Evolutionary conservation across 1,140 invertebrate genomes (phyloP), one percentile per base, ranked within the genome.

Genomic region (Anastatus disparis): DNA sequence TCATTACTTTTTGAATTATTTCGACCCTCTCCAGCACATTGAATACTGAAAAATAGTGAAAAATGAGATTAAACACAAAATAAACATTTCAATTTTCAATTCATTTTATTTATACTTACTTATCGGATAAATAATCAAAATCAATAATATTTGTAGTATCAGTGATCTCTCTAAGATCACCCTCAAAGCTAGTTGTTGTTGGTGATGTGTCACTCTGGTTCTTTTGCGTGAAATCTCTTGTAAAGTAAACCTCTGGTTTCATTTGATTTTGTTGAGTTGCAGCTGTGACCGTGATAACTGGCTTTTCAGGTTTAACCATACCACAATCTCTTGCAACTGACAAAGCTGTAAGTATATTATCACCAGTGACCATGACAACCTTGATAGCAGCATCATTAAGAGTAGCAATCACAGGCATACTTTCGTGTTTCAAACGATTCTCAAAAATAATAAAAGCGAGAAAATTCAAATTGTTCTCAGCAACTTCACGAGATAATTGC

Each of bases 341-440:
- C 70, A 97, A 87, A 0, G 95, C 96, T 0, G 96, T 98, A 79
- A 97, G 88, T 82, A 97, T 93, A 84, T 97, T 98, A 81, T 98
- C 96, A 48, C 95, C 95, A 75, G 96, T 98, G 0, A 97, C 94
- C 96, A 98, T 98, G 31, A 97, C 90, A 42, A 92, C 92, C 55
- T 94, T 89, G 76, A 98, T 94, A 72, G 92, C 89, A 2, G 96
- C 95, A 40, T 90, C 87, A 50, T 91, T 90, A n/a, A 97, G 84
- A 50, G 91, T 87, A 53, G 87, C 85, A 22, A 97, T 94, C 0
- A 95, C 90, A 12, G 89, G 89, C 29, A 89, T 90, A 0, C 94
- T 95, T 81, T 97, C 92, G 0, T 91, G 90, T 84, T 97, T 97
- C 50, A 97, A 85, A 71, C 93, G 89, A 83, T 98, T 98, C 82